These are phyloP conservation scores for Leptinotarsa juncta DNA, from an alignment of 2,888 invertebrate species.

Conservation along the genomic window DNA sequence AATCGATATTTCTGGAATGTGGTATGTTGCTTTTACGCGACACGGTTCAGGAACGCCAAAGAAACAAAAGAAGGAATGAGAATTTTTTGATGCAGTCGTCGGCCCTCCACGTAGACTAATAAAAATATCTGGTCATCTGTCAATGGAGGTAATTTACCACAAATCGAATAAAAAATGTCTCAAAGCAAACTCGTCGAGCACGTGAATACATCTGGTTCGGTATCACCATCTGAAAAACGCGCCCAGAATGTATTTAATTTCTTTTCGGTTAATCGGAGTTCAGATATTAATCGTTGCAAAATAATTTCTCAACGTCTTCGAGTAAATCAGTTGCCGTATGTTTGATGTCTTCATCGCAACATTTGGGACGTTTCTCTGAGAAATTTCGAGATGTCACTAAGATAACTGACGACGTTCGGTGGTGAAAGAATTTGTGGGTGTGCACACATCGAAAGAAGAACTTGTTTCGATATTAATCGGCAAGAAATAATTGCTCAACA, in stretches of 20 bases:
- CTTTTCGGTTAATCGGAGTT: slow-evolving; percentile 15
- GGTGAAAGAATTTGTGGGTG: slow-evolving; percentile 10
- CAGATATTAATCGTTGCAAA: slow-evolving; percentile 25
- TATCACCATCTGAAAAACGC: slow-evolving; percentile 21
- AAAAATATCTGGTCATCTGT: slow-evolving; percentile 15
- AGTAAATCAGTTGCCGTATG: slow-evolving; percentile 19
- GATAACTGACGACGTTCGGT: slow-evolving; percentile 6
- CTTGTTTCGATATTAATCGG: slow-evolving; percentile 24
- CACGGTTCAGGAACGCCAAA: slow-evolving; percentile 3
- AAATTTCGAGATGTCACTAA: slow-evolving; percentile 18
- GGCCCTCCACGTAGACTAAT: slow-evolving; percentile 17
- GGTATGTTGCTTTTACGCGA: not conserved
- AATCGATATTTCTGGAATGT: slow-evolving; percentile 16
- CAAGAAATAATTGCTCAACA: slow-evolving; percentile 23
- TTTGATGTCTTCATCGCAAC: slow-evolving; percentile 23
- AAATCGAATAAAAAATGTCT: slow-evolving; percentile 4
- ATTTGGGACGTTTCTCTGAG: slow-evolving; percentile 21
- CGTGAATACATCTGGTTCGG: slow-evolving; percentile 24
- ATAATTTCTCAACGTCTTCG: slow-evolving; percentile 17
- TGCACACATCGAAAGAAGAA: not conserved
- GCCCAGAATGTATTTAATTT: slow-evolving; percentile 21
- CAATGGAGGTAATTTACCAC: slow-evolving; percentile 6
- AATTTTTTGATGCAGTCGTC: slow-evolving; percentile 7
- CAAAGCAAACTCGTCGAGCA: slow-evolving; percentile 13
- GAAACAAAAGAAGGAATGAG: slow-evolving; percentile 1